Base-by-base conservation (phyloP, 2,888 invertebrate genomes). In the Adelognathus sp. region DNA sequence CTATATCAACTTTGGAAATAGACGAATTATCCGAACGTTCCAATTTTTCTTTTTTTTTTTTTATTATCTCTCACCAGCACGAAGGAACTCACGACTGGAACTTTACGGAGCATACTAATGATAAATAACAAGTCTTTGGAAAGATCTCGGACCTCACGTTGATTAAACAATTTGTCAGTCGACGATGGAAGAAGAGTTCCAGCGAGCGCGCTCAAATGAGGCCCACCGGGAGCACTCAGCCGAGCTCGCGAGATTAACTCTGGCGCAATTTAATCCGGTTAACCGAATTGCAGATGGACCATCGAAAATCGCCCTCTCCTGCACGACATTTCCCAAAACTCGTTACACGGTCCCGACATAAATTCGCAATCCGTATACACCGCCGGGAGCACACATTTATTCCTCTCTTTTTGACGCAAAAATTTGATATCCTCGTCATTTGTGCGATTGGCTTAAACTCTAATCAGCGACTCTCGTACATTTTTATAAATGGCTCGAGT, bases 101-200 rank as follows among this genome's bases (percentile, higher is more conserved):
- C n/a, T 18, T 39, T 16, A 27, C 27, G n/a, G n/a, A n/a, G n/a
- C n/a, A n/a, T n/a, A 50, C 31, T 16, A 16, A 16, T 66, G 6
- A n/a, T 18, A 41, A 9, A 9, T 31, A 31, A 24, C 27, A 16
- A 50, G 39, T 52, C 36, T 52, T 72, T 41, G 9, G 50, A 66
- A 46, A 56, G 9, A 46, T 72, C 24, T 44, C 7, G 9, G 44
- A 46, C 7, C 16, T n/a, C 31, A n/a, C 24, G 3, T 31, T 69
- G 21, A 33, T 33, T 46, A 46, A 21, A 24, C 11, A n/a, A 21
- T 33, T 50, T 50, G 33, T 36, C n/a, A 21, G 4, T 44, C n/a
- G 18, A 33, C 56, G 18, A 18, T 67, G 74, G 74, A 75, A 69
- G 74, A 75, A 60, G 39, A 67, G 39, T 52, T 16, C 24, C 11